These are phyloP conservation scores for Hirudo medicinalis DNA, from an alignment of 1,140 invertebrate species.

Conservation along the genomic window DNA sequence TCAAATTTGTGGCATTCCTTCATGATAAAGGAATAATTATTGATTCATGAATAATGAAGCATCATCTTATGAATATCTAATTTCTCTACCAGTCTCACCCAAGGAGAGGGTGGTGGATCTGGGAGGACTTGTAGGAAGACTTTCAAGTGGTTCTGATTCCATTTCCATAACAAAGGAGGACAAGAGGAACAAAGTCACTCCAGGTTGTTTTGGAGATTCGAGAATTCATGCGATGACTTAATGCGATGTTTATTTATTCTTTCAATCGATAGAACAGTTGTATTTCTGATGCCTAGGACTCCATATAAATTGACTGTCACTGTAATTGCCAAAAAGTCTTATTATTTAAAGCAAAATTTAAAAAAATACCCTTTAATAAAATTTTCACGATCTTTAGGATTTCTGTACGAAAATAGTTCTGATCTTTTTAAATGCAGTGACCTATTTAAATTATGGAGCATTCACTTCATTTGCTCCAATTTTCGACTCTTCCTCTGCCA, in stretches of 20 bases:
- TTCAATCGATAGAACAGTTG: too few species aligned
- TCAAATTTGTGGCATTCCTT: background rate
- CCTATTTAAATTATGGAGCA: slow-evolving; percentile 80
- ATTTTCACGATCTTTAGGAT: background rate
- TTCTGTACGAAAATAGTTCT: too few species aligned
- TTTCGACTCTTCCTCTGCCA: slow-evolving; percentile 88
- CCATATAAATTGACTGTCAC: too few species aligned
- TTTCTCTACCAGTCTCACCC: slow-evolving; percentile 29
- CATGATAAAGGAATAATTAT: too few species aligned
- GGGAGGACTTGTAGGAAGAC: slow-evolving; percentile 64
- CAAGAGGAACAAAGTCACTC: slow-evolving; percentile 68
- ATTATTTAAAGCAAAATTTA: too few species aligned
- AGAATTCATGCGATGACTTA: slow-evolving; percentile 10
- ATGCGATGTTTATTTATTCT: background rate
- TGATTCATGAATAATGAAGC: too few species aligned
- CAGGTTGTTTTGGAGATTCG: slow-evolving; percentile 41
- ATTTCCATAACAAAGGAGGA: slow-evolving; percentile 67
- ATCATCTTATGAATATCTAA: too few species aligned
- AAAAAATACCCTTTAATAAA: too few species aligned
- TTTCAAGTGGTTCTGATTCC: slow-evolving; percentile 60
- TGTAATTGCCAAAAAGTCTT: too few species aligned
- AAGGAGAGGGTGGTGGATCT: slow-evolving; percentile 58
- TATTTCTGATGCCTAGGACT: too few species aligned
- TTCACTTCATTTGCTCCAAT: slow-evolving; percentile 87
- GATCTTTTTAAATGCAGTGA: slow-evolving; percentile 46